Conservation (phyloP, 2,797 vertebrate species). For the Chrysolophus pictus region DNA sequence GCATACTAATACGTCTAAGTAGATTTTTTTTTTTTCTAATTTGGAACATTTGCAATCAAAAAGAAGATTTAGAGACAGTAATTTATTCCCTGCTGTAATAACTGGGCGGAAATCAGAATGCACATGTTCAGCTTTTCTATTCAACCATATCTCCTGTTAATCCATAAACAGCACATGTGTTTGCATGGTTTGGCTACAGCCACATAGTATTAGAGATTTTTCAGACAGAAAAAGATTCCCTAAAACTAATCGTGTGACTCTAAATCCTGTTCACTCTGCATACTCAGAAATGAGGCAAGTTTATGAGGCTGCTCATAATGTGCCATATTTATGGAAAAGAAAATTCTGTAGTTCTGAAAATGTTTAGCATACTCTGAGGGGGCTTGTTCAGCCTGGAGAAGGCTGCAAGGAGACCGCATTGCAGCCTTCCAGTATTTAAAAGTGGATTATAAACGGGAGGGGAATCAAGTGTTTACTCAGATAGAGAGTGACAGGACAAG, state of each 20-base stretch:
- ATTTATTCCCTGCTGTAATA: conserved; percentile 66
- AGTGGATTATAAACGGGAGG: too few species aligned
- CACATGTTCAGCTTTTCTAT: conserved; percentile 67
- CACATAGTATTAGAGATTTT: conserved; percentile 50
- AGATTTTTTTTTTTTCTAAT: conserved; percentile 47
- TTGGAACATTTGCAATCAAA: conserved; percentile 60
- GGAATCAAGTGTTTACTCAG: too few species aligned
- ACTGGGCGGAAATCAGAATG: conserved; percentile 48
- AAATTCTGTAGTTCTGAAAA: conserved; percentile 21
- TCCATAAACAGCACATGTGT: conserved; percentile 62
- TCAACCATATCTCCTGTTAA: conserved; percentile 58
- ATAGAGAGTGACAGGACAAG: too few species aligned
- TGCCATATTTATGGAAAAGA: conserved; percentile 35
- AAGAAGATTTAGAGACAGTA: conserved; percentile 65
- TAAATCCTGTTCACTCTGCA: conserved; percentile 64
- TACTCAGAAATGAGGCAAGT: conserved; percentile 39
- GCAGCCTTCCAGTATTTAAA: too few species aligned
- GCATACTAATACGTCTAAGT: conserved; percentile 43
- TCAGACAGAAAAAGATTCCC: conserved; percentile 50
- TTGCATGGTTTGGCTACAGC: conserved; percentile 62
- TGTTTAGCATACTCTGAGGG: not conserved
- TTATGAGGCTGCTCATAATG: conserved; percentile 15
- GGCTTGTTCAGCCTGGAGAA: too few species aligned
- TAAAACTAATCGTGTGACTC: conserved; percentile 43
- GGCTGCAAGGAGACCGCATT: too few species aligned